phyloP scores from a whole-genome alignment of 92 coral and sea anemone species.

The Epizoanthus scotinus region DNA sequence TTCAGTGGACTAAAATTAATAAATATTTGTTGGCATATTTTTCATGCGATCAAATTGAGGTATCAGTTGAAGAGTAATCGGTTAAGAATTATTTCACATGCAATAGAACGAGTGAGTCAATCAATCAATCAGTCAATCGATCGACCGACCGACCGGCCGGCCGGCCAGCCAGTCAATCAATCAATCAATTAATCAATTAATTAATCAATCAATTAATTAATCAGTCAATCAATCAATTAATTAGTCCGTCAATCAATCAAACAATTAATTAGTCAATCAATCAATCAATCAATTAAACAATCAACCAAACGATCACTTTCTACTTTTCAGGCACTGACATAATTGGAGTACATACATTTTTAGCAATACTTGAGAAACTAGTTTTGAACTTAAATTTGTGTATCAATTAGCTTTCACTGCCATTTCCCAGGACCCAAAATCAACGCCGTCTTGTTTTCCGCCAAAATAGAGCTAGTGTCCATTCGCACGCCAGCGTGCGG shows the following conservation, averaged over 20 bases:
- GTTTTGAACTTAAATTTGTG: neutral
- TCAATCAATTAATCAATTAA: neutral
- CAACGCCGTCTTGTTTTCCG: neutral
- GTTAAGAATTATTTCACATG: neutral
- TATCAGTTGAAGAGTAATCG: conserved; percentile 3
- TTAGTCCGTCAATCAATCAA: neutral
- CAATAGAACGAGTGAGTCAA: neutral
- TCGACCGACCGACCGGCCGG: no score
- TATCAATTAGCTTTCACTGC: neutral
- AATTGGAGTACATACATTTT: neutral
- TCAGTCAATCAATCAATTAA: neutral
- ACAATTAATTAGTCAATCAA: neutral
- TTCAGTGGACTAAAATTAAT: neutral
- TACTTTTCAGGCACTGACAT: neutral
- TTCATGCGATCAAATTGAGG: neutral
- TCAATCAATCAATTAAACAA: neutral
- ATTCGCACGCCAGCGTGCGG: conserved; percentile 33
- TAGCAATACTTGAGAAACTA: neutral
- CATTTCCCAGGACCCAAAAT: conserved; percentile 5
- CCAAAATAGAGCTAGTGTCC: neutral
- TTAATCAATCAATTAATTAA: neutral
- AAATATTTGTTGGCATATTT: neutral
- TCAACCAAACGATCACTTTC: conserved; percentile 1
- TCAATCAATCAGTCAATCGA: conserved; percentile 20
- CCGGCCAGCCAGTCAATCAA: conserved; percentile 25